These are phyloP conservation scores for Phataginus tricuspis DNA, from an alignment of 2,797 vertebrate species.

Conservation along the genomic window DNA sequence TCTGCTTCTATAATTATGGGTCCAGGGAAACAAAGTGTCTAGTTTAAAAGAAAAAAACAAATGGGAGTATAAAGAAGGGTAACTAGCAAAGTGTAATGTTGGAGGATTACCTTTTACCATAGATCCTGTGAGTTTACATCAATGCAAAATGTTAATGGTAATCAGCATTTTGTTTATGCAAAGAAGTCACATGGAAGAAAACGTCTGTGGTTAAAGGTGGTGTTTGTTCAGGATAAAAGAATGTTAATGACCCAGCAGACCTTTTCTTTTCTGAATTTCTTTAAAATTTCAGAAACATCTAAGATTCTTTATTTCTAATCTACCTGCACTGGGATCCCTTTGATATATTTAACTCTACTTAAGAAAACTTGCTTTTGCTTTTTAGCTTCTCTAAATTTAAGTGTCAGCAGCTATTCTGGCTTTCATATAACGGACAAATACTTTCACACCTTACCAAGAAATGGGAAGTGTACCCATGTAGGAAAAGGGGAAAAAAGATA, in stretches of 20 bases:
- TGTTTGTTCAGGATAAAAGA: neutral
- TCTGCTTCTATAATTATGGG: neutral
- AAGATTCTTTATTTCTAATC: neutral
- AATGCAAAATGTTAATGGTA: neutral
- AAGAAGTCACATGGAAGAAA: neutral
- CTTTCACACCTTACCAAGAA: neutral
- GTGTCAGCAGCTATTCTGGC: neutral
- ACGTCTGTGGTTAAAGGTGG: neutral
- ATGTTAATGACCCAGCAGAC: neutral
- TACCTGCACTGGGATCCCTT: neutral
- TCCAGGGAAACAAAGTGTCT: neutral
- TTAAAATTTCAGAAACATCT: neutral
- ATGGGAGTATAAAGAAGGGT: neutral
- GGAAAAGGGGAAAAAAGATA: neutral
- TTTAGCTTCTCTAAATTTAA: neutral
- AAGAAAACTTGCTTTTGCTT: neutral
- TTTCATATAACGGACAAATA: neutral
- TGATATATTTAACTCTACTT: neutral
- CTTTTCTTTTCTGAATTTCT: neutral
- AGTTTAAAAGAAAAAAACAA: neutral
- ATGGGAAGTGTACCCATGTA: neutral
- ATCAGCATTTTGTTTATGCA: neutral
- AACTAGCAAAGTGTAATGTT: neutral
- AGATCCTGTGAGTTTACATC: neutral
- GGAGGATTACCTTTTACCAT: neutral